Conservation (phyloP, 2,888 invertebrate species). For the Cremastinae sp. region DNA sequence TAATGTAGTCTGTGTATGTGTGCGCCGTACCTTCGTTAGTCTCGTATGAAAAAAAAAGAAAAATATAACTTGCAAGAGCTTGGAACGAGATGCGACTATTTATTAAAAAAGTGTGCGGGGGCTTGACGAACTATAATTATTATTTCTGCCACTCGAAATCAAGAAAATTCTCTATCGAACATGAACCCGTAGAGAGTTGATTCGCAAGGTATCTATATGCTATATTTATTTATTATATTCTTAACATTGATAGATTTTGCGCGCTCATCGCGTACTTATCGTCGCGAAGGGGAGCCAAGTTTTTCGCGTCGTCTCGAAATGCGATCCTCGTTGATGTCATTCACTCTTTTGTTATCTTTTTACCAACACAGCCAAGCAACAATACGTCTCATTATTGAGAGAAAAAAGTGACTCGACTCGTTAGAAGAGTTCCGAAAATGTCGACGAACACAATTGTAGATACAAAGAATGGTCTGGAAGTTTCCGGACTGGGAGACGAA, state of each 20-base stretch:
- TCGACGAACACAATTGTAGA: conserved; percentile 39
- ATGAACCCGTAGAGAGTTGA: conserved; percentile 53
- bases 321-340: background rate
- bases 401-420: background rate
- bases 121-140: conserved; percentile 38
- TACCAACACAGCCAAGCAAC: background rate
- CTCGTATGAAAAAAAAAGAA: background rate
- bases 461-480: conserved; percentile 4
- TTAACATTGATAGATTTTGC: background rate
- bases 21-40: background rate
- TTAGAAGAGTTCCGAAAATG: conserved; percentile 17
- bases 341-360: conserved; percentile 16
- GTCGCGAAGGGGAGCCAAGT: conserved; percentile 1
- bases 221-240: conserved; percentile 6
- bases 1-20: conserved; percentile 17
- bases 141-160: conserved; percentile 28
- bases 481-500: conserved; percentile 31
- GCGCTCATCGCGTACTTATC: background rate
- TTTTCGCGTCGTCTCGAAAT: conserved; percentile 15
- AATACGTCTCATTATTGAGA: background rate
- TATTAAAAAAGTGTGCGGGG: conserved; percentile 38
- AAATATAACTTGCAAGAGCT: conserved; percentile 1
- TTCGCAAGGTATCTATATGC: conserved; percentile 36
- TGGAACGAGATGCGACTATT: conserved; percentile 52
- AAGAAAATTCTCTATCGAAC: conserved; percentile 32